A percentile compares a stretch with the other conserved stretches of the same genome.
Evolutionary conservation across 2,797 vertebrate genomes (phyloP).

Genomic region (Oreortyx pictus): DNA sequence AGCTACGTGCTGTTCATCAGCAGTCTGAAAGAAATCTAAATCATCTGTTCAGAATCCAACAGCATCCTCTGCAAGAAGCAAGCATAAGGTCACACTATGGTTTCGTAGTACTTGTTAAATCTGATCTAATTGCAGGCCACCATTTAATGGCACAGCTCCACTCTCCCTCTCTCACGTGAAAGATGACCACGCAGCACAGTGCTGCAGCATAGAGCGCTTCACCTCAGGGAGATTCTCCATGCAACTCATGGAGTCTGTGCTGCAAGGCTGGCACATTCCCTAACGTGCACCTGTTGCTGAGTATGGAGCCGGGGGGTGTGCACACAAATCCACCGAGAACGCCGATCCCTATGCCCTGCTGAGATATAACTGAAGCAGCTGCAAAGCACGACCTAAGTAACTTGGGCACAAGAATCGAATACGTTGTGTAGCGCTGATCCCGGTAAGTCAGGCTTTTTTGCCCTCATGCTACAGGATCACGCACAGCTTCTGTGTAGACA

Average conservation of each 20-base stretch:
- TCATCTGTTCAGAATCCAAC: background rate
- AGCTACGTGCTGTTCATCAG: background rate
- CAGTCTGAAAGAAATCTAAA: background rate
- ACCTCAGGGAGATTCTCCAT: background rate
- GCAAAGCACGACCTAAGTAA: no score
- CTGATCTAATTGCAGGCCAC: background rate
- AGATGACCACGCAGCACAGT: background rate
- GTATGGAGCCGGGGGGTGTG: no score
- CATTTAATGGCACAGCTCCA: background rate
- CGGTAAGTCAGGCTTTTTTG: no score
- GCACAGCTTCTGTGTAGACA: no score
- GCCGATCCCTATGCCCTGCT: background rate
- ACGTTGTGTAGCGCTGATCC: no score
- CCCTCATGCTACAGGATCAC: no score
- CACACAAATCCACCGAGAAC: background rate
- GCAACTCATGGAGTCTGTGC: background rate
- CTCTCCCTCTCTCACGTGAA: background rate
- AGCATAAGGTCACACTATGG: background rate
- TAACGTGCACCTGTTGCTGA: no score
- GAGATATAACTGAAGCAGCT: no score
- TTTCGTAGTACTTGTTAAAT: slow-evolving; percentile 26
- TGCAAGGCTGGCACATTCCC: background rate
- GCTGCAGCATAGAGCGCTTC: background rate
- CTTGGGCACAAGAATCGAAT: no score
- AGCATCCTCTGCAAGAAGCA: background rate